phyloP scores from a whole-genome alignment of 2,113 vertebrate genomes.

The Myotis brandtii region DNA sequence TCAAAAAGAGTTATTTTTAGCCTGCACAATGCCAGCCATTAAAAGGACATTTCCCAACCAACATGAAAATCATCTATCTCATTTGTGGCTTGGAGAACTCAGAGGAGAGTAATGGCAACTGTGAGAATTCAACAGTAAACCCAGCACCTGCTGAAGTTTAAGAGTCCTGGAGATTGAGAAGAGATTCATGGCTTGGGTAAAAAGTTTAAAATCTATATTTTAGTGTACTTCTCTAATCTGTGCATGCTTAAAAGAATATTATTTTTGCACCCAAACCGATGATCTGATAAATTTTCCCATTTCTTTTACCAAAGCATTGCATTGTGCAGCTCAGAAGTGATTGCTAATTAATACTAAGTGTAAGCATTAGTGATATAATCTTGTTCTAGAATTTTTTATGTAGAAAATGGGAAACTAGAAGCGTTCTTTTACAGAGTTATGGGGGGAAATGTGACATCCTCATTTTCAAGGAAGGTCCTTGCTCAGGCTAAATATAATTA shows the following conservation, averaged over 20 bases:
- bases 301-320: slow-evolving; percentile 40
- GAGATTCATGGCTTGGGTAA: not conserved
- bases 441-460: not conserved
- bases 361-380: not conserved
- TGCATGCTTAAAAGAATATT: not conserved
- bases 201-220: slow-evolving; percentile 51
- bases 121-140: not conserved
- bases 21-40: not conserved
- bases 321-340: not conserved
- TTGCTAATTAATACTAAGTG: slow-evolving; percentile 41
- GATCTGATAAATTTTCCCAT: not conserved
- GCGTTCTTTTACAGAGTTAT: not conserved
- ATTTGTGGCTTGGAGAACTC: not conserved
- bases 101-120: not conserved
- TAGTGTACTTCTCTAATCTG: not conserved
- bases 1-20: slow-evolving; percentile 35
- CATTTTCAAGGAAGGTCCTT: not conserved
- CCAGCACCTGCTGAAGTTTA: slow-evolving; percentile 8
- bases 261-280: slow-evolving; percentile 32
- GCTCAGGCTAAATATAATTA: not conserved
- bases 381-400: slow-evolving; percentile 26
- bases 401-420: slow-evolving; percentile 30
- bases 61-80: slow-evolving; percentile 9
- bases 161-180: slow-evolving; percentile 46
- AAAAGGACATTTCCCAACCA: slow-evolving; percentile 42